Base-by-base conservation (phyloP, 2,888 invertebrate species). In the Drosophila anomelani region DNA sequence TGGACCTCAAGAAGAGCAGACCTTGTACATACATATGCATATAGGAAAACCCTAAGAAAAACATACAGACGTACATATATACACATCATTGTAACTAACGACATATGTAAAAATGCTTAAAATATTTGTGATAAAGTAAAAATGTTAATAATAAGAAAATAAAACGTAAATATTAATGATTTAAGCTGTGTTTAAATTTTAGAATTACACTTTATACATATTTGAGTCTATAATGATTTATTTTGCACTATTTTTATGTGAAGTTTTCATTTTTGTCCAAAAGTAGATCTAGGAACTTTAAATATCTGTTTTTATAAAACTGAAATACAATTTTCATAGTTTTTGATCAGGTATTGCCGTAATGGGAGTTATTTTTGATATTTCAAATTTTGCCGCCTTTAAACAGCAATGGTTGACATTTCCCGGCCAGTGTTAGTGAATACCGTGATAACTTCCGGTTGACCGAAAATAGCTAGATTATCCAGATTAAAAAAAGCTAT, bases 91-190 rank as follows among this genome's bases (percentile, higher is more conserved):
- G 85, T 85, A 85, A 89, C 89, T 85, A 88, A 88, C 79, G 88
- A 88, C 88, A 81, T 85, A 78, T 78, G 78, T 78, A 85, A 89
- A 86, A 86, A 86, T 89, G 89, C 89, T 86, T 89, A 86, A 89
- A 89, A 89, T 86, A 86, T 86, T 86, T 86, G 85, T 86, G 85
- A 86, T 86, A 86, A 86, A 89, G 88, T 86, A 89, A 85, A 85
- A 85, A 80, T 87, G 85, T 85, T 88, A 89, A 85, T 77, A 36
- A 79, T 88, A 85, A 85, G 83, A 69, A 89, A 85, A 89, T 85
- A 80, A 88, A 85, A 76, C 55, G 77, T 76, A 78, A 81, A 75
- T 64, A 75, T 80, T 85, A 85, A 64, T 73, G 59, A 75, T 76
- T 59, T 32, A 9, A 8, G 9, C 9, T 13, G 32, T 6, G 51